Conservation (phyloP, 2,888 invertebrate species). For the Fragum whitleyi region DNA sequence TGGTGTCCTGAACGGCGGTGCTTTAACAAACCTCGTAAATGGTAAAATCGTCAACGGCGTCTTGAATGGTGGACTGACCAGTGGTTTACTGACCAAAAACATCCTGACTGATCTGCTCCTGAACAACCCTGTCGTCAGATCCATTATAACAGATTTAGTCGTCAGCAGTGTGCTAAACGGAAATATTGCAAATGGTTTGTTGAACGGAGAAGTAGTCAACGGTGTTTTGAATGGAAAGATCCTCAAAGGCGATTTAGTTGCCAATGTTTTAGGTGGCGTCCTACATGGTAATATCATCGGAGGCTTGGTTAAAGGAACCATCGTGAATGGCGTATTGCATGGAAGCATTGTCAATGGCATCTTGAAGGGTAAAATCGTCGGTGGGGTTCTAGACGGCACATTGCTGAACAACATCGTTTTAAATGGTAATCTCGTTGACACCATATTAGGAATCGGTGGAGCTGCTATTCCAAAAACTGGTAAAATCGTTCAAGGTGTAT, state of each 20-base stretch:
- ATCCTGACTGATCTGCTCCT: background rate
- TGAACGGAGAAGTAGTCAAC: background rate
- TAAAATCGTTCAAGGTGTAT: background rate
- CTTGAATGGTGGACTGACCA: background rate
- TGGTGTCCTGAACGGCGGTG: background rate
- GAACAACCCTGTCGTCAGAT: background rate
- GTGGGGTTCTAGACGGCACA: background rate
- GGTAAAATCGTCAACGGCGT: background rate
- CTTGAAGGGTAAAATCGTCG: background rate
- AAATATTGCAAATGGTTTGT: background rate
- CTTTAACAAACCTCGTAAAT: background rate
- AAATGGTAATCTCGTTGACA: background rate
- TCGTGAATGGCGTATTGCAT: background rate
- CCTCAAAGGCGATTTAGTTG: background rate
- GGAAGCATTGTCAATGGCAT: background rate
- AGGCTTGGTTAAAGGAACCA: background rate
- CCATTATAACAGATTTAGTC: background rate
- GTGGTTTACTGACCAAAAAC: background rate
- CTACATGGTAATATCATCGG: background rate
- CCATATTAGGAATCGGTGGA: background rate
- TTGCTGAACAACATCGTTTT: background rate
- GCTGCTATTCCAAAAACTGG: background rate
- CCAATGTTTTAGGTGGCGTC: background rate
- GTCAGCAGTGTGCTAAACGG: background rate
- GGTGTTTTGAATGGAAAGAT: background rate